Evolutionary conservation across 1,140 invertebrate species (phyloP).

Genomic region (Drosophila parabipectinata): DNA sequence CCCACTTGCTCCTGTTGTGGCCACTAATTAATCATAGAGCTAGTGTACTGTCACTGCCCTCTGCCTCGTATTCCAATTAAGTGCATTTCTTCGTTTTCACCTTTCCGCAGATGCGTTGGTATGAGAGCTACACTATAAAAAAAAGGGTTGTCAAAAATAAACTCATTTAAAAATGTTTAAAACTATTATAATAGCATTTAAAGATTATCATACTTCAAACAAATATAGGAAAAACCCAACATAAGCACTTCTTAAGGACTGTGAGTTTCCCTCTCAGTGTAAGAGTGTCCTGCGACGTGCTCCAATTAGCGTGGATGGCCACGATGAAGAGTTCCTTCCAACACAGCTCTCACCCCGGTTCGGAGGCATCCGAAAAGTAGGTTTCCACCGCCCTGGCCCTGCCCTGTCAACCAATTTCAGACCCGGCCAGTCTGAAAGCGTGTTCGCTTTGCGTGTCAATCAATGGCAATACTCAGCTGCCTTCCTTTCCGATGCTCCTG

Average conservation of each 20-base stretch:
- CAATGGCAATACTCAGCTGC: slow-evolving; percentile 48
- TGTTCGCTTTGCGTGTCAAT: slow-evolving; percentile 72
- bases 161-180: too few relatives aligned
- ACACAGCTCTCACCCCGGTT: neutral
- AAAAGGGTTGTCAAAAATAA: too few relatives aligned
- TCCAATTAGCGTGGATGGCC: slow-evolving; percentile 71
- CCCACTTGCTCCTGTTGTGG: neutral
- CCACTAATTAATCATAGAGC: slow-evolving; percentile 72
- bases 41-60: slow-evolving; percentile 20
- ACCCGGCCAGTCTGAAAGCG: slow-evolving; percentile 36
- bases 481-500: slow-evolving; percentile 39
- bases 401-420: slow-evolving; percentile 25
- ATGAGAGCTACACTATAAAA: too few relatives aligned
- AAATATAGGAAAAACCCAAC: too few relatives aligned
- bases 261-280: slow-evolving; percentile 8
- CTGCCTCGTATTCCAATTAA: slow-evolving; percentile 62
- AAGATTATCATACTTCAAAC: too few relatives aligned
- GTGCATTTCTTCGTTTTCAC: slow-evolving; percentile 68
- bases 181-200: too few relatives aligned
- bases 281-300: slow-evolving; percentile 51
- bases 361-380: slow-evolving; percentile 36
- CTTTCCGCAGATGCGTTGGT: neutral
- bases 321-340: slow-evolving; percentile 15
- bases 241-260: neutral
- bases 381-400: slow-evolving; percentile 26